Conservation (phyloP, 2,113 vertebrate genomes). For the Scortum barcoo region DNA sequence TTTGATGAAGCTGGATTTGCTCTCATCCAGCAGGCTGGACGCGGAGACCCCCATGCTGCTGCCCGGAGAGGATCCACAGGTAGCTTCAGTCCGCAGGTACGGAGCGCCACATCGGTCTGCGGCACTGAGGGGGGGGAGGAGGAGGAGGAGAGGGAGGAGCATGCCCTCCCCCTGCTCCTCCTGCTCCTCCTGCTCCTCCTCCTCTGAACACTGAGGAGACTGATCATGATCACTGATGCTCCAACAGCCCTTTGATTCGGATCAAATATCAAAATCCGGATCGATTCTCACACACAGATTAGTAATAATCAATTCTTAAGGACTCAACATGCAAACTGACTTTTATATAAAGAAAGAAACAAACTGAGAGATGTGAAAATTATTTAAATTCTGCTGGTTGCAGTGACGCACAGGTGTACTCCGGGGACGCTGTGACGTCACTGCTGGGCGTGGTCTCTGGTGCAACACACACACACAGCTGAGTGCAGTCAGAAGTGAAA, state of each 20-base stretch:
- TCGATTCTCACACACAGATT: too few species aligned
- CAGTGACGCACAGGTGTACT: too few species aligned
- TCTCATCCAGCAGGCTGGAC: slow-evolving; percentile 91
- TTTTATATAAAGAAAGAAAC: too few species aligned
- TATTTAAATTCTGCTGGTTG: too few species aligned
- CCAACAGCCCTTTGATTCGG: too few species aligned
- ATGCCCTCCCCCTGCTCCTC: slow-evolving; percentile 2
- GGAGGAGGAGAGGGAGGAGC: slow-evolving; percentile 2
- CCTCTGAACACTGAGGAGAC: background rate
- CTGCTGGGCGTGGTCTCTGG: too few species aligned
- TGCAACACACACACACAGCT: too few species aligned
- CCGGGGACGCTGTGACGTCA: too few species aligned
- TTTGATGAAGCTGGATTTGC: slow-evolving; percentile 88
- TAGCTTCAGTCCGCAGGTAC: slow-evolving; percentile 67
- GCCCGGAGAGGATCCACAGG: slow-evolving; percentile 50
- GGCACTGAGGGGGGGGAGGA: background rate
- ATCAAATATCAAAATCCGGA: background rate
- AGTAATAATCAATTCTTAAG: too few species aligned
- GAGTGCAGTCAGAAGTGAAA: too few species aligned
- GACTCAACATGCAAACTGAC: too few species aligned
- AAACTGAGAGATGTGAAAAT: too few species aligned
- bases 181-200: background rate
- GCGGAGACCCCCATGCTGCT: slow-evolving; percentile 87
- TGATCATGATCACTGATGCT: background rate
- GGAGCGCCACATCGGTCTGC: slow-evolving; percentile 20